A percentile compares a stretch with the other conserved stretches of the same genome.
Evolutionary conservation across 2,888 invertebrate species (phyloP).

Genomic region (Synanthedon myopaeformis): DNA sequence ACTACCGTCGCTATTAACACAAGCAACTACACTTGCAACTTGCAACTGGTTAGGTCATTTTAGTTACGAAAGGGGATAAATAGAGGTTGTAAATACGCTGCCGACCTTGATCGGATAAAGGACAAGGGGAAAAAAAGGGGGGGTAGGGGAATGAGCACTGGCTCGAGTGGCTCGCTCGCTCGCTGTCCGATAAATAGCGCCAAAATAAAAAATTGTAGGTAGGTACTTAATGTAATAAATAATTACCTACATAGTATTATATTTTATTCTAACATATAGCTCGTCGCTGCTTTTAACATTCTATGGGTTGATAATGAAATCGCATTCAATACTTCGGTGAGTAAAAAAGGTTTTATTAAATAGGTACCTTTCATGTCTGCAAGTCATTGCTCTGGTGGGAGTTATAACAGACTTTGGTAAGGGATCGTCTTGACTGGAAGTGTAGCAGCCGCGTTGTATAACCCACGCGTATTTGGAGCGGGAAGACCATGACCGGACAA

Average conservation of each 20-base stretch:
- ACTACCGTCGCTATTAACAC: too few species aligned
- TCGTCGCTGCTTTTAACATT: not conserved
- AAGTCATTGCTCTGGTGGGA: slow-evolving; percentile 46
- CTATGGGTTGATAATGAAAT: not conserved
- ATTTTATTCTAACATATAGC: not conserved
- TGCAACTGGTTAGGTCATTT: too few species aligned
- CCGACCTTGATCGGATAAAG: too few species aligned
- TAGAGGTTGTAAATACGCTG: too few species aligned
- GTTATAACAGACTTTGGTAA: slow-evolving; percentile 25
- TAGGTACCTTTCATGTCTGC: slow-evolving; percentile 38
- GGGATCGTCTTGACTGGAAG: slow-evolving; percentile 21
- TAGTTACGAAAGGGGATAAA: too few species aligned
- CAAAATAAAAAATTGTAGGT: not conserved
- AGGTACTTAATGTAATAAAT: not conserved
- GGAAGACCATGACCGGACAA: slow-evolving; percentile 50
- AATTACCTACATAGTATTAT: too few species aligned
- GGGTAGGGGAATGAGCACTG: too few species aligned
- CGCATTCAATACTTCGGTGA: not conserved
- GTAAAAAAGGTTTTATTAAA: not conserved
- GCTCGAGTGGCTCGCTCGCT: too few species aligned
- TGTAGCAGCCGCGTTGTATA: slow-evolving; percentile 58
- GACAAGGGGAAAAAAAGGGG: too few species aligned
- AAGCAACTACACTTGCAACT: too few species aligned
- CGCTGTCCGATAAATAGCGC: too few species aligned
- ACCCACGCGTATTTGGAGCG: slow-evolving; percentile 51